Conservation (phyloP, 2,797 vertebrate species). For the Spinibarbus caldwelli region DNA sequence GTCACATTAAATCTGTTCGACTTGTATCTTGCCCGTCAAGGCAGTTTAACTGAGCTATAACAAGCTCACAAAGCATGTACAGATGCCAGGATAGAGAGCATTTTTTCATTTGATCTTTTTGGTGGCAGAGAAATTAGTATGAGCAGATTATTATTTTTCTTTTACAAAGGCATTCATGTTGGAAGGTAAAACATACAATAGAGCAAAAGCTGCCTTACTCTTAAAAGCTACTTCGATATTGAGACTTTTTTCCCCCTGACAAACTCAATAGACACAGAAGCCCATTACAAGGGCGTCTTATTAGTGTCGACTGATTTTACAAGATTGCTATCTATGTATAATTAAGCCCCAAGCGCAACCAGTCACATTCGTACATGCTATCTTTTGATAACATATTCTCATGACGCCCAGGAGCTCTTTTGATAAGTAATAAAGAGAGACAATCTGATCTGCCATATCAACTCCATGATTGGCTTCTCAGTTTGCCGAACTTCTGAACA, state of each 20-base stretch:
- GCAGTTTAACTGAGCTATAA: conserved; percentile 24
- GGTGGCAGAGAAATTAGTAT: conserved; percentile 55
- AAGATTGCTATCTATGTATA: conserved; percentile 58
- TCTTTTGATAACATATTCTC: conserved; percentile 60
- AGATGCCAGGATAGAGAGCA: conserved; percentile 2
- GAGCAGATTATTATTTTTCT: conserved; percentile 61
- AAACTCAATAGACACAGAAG: conserved; percentile 52
- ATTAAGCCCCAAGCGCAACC: conserved; percentile 61
- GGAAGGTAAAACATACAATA: conserved; percentile 47
- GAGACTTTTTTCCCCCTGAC: conserved; percentile 53
- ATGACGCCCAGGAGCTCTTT: conserved; percentile 45
- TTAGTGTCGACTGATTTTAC: conserved; percentile 61
- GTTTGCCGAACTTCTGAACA: conserved; percentile 43
- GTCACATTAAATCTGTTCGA: conserved; percentile 32
- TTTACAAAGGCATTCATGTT: conserved; percentile 55
- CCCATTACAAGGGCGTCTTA: conserved; percentile 56
- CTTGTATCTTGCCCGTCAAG: conserved; percentile 1
- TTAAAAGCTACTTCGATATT: conserved; percentile 55
- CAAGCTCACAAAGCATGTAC: not conserved
- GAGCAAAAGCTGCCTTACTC: conserved; percentile 36
- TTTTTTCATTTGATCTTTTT: conserved; percentile 58
- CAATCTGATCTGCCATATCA: conserved; percentile 51
- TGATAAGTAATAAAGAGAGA: conserved; percentile 51
- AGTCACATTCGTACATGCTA: conserved; percentile 54
- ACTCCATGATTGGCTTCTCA: conserved; percentile 48